phyloP scores from a whole-genome alignment of 2,888 invertebrate genomes.

The Lampropteryx suffumata region DNA sequence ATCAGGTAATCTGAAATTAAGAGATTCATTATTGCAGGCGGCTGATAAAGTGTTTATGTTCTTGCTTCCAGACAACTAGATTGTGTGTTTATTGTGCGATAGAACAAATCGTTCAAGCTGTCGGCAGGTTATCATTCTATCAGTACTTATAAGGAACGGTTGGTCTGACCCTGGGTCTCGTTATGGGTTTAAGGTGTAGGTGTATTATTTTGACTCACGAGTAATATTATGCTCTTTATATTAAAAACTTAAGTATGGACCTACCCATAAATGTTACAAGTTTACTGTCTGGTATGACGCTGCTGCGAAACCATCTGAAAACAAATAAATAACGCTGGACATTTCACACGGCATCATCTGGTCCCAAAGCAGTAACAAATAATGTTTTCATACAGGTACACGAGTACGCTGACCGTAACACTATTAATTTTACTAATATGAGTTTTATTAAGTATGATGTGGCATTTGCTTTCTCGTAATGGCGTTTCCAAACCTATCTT shows the following conservation, averaged over 20 bases:
- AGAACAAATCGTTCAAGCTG: neutral
- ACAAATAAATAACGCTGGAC: no score
- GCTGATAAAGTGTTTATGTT: neutral
- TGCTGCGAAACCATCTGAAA: constrained; percentile 73
- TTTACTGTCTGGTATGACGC: constrained; percentile 68
- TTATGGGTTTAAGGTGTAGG: constrained; percentile 17
- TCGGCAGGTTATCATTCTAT: constrained; percentile 1
- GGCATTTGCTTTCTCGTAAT: no score
- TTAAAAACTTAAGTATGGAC: constrained; percentile 19
- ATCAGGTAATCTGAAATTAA: constrained; percentile 69
- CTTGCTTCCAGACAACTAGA: neutral
- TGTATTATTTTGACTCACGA: constrained; percentile 21
- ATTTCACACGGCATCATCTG: no score
- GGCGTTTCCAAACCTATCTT: no score
- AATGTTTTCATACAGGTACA: no score
- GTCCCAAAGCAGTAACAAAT: no score
- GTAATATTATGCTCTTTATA: constrained; percentile 18
- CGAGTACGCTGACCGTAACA: no score
- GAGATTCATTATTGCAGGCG: no score
- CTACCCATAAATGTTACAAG: constrained; percentile 68
- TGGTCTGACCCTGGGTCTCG: constrained; percentile 10
- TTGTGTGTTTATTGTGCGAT: neutral
- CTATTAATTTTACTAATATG: no score
- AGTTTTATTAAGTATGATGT: no score
- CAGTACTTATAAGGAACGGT: constrained; percentile 9